Base-by-base conservation (phyloP, 2,888 invertebrate species). In the Drosophila aldrichi region DNA sequence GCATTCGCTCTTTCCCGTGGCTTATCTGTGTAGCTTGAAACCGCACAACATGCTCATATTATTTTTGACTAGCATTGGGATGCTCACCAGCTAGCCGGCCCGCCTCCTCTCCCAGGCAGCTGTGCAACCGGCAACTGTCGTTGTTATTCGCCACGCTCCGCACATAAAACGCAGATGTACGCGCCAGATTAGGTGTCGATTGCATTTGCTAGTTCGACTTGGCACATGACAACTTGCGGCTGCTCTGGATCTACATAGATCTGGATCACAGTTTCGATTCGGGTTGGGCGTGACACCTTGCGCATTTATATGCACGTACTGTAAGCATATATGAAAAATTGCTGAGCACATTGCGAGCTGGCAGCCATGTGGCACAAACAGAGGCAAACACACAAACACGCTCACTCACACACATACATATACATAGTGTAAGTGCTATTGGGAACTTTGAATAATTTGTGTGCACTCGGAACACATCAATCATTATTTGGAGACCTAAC, bases 241-340 rank as follows among this genome's bases (percentile, higher is more conserved):
- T 58, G 62, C 10, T 68, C 51, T 44, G 61, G 58, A 58, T 43
- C 34, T 32, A 22, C 48, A 36, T 43, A 22, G 49, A 36, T 43
- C 34, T 34, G 34, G 51, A 36, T 60, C 22, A 18, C 43, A 48
- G n/a, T 59, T 61, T 14, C 54, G 49, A 10, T 7, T 22, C n/a
- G 5, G 48, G 38, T 12, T 38, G 55, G 56, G 25, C 16, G 34
- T 7, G 43, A 36, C 69, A 79, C 66, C 74, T 74, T 67, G 59
- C 74, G 68, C 87, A 87, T 87, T 87, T 87, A 71, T 74, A 75
- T 83, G 85, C 88, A 79, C 66, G 77, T 73, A 73, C 74, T 71
- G 82, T 82, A 71, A 77, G 73, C 81, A 79, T 79, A 85, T 79
- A 88, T 84, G 77, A 77, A 66, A 82, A 63, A 76, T 84, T 65